These are phyloP conservation scores for Pollimyrus isidori DNA, from an alignment of 2,113 vertebrate genomes.

Conservation along the genomic window DNA sequence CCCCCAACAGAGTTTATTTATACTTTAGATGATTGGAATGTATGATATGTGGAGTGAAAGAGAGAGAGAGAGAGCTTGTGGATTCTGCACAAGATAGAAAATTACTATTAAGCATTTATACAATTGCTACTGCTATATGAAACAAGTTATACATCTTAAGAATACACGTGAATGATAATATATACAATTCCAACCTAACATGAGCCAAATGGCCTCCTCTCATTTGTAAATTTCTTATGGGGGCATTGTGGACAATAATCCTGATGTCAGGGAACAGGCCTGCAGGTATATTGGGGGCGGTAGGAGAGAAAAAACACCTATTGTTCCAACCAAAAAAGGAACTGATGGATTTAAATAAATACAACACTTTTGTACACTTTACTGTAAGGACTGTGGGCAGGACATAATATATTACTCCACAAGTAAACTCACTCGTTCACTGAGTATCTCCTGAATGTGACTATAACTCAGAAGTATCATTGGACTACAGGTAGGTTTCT, in stretches of 20 bases:
- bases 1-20: too few relatives aligned
- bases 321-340: neutral
- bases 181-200: too few relatives aligned
- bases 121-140: too few relatives aligned
- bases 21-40: too few relatives aligned
- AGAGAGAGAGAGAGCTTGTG: too few relatives aligned
- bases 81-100: too few relatives aligned
- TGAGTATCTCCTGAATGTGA: neutral
- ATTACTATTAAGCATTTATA: too few relatives aligned
- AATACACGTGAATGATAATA: too few relatives aligned
- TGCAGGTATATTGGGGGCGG: neutral
- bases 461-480: neutral
- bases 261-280: neutral
- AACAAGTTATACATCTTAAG: too few relatives aligned
- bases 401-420: neutral
- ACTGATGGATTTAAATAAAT: neutral
- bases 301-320: neutral
- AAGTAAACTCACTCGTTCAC: neutral
- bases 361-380: neutral
- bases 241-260: neutral
- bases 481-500: neutral
- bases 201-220: too few relatives aligned
- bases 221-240: too few relatives aligned
- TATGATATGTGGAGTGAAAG: too few relatives aligned
- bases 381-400: neutral